Percentiles rank a stretch among this genome's conserved stretches.
Conservation (phyloP, 2,113 vertebrate species). For the Aptenodytes forsteri region DNA sequence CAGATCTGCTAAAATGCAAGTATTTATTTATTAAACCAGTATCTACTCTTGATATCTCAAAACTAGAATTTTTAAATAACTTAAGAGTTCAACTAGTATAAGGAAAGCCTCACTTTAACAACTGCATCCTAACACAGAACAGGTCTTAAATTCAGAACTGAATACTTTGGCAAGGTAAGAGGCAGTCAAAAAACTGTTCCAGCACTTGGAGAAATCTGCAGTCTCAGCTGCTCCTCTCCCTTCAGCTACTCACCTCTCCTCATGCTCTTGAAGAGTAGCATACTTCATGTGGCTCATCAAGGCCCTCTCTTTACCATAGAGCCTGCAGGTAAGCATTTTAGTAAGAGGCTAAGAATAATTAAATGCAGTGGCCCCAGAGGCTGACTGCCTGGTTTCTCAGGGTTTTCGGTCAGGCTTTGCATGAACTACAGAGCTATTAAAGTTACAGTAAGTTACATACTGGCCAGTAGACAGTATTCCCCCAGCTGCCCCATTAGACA, state of each 20-base stretch:
- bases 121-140: background rate
- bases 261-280: background rate
- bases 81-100: background rate
- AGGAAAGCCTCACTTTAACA: background rate
- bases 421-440: background rate
- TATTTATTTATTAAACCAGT: background rate
- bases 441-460: background rate
- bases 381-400: background rate
- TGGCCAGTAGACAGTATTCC: background rate
- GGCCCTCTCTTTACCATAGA: background rate
- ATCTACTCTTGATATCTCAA: background rate
- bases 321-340: background rate
- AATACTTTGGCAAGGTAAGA: background rate
- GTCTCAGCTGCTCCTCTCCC: background rate
- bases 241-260: background rate
- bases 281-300: background rate
- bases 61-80: background rate
- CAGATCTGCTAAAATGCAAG: background rate
- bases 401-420: background rate
- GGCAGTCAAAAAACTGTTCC: background rate
- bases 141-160: background rate
- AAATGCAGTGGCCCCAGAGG: background rate
- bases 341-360: background rate
- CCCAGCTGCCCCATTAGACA: background rate
- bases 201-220: background rate